Percentiles rank a stretch among this genome's conserved stretches.
Conservation (phyloP, 2,888 invertebrate species). For the Diachrysia chrysitis region DNA sequence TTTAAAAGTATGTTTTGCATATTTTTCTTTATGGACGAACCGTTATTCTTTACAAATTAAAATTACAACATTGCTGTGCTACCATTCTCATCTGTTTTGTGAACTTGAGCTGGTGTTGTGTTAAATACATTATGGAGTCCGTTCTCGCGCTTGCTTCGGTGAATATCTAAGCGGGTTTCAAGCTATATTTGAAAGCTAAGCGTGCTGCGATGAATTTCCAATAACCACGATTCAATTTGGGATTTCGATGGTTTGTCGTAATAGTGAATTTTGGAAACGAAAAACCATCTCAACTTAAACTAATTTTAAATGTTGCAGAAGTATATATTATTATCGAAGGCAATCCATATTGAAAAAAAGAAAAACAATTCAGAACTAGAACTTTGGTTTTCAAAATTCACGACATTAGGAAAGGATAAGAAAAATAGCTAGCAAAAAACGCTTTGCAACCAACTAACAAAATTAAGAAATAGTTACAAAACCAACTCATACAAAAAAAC, state of each 20-base stretch:
- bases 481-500: too few species aligned
- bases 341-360: too few species aligned
- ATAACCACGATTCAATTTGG: neutral
- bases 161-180: neutral
- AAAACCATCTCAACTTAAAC: neutral
- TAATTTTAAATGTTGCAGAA: too few species aligned
- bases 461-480: too few species aligned
- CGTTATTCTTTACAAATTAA: conserved; percentile 27
- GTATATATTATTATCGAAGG: too few species aligned
- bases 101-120: conserved; percentile 36
- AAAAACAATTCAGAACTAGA: too few species aligned
- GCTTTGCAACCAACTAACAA: too few species aligned
- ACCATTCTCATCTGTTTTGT: conserved; percentile 43
- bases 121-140: conserved; percentile 30
- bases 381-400: too few species aligned
- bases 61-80: conserved; percentile 48
- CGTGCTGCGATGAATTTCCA: conserved; percentile 4
- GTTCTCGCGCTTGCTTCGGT: neutral
- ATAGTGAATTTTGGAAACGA: neutral
- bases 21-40: conserved; percentile 26
- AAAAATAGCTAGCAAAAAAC: too few species aligned
- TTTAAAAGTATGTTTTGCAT: conserved; percentile 50
- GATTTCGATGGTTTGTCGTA: neutral
- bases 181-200: neutral
- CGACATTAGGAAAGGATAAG: too few species aligned